Base-by-base conservation (phyloP, 2,888 invertebrate genomes). In the Callosobruchus maculatus region DNA sequence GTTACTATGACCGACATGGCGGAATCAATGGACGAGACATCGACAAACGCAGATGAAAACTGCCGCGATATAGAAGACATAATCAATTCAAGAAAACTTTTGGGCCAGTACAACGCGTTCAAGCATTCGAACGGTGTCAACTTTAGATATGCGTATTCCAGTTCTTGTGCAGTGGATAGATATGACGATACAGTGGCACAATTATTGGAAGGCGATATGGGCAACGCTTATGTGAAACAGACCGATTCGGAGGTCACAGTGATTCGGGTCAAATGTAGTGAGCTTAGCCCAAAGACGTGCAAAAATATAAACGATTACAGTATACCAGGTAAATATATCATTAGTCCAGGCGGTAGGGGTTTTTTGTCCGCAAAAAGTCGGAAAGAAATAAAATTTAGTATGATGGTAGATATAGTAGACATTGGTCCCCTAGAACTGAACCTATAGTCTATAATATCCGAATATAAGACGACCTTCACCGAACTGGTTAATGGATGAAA, bases 161-260 rank as follows among this genome's bases (percentile, higher is more conserved):
- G 79, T 72, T 79, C 82, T 31, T 18, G 31, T 69, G 20, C 49
- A 5, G 71, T 21, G 9, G 74, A 76, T 66, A 72, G 70, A 72
- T 81, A 82, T 67, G 82, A 84, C 31, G 84, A 84, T 73, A 74
- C 76, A 4, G 75, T 80, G 18, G 77, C 80, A 21, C 68, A 68
- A 20, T 21, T 70, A 75, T 21, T 70, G 75, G 84, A 85, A 74
- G 82, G 82, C n/a, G 82, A 83, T 73, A 79, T 78, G 26, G 72
- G 77, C 5, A 79, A 77, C 67, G 76, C 80, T 7, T 81, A 80
- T 73, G 76, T 90, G 20, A 90, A 90, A 87, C 89, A 89, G 0
- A 90, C 91, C 71, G 91, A 91, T 83, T 91, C 91, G 0, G 91
- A 91, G 81, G 88, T 91, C 73, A 91, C 91, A 0, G 88, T 91